Evolutionary conservation across 2,797 vertebrate genomes (phyloP), one percentile per base, ranked within the genome.

Genomic region (Prionace glauca): DNA sequence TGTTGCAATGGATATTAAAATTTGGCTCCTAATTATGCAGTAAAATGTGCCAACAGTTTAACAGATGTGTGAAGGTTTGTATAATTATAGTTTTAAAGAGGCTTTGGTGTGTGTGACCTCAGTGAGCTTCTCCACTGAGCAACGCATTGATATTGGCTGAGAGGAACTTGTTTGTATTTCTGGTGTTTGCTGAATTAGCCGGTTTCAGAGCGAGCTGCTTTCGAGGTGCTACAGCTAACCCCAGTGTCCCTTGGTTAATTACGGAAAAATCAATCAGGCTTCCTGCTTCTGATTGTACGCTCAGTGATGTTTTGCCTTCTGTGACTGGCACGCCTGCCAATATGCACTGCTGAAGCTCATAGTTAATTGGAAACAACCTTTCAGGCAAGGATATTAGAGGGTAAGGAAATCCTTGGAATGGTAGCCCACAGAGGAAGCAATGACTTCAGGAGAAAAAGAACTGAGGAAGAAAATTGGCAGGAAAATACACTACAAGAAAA

Each of bases 71-170:
- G 26, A 77, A 60, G 26, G 5, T 60, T 24, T 94, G 45, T 29
- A 16, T 95, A 74, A 77, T 77, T 69, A 67, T 69, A 56, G 50
- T 95, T 95, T 50, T 50, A 95, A 95, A 95, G 71, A 74, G 29
- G 24, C 1, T 69, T 5, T 94, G 16, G 32, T 95, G 71, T 95
- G 45, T 95, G 71, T n/a, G 45, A 77, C 71, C 18, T 72, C 60
- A 22, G 16, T 36, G 60, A 92, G 2, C 62, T 91, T 67, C 62
- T 41, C n/a, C 8, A 36, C n/a, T 60, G 26, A 88, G 50, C 4
- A 29, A 90, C 29, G 0, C 32, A 16, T 90, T 69, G 1, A 69
- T 36, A 65, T 18, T 20, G 14, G 16, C 88, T 32, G n/a, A 65
- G 45, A 56, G 1, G 32, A 32, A 1, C 7, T 7, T 65, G 32